Conservation (phyloP, 1,140 invertebrate genomes). For the Pteromalus puparum region DNA sequence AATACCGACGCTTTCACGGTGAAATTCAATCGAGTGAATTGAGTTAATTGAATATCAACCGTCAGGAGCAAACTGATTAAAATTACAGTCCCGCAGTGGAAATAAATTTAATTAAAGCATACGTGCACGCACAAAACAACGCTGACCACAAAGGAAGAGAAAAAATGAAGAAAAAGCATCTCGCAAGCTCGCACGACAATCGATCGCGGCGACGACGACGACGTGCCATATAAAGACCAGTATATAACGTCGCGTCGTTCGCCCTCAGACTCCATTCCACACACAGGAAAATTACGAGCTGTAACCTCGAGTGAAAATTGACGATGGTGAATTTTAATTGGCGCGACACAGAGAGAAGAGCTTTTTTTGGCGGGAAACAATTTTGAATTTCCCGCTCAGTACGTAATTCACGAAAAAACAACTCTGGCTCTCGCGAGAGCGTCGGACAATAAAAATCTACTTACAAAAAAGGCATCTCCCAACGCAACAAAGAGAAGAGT, state of each 20-base stretch:
- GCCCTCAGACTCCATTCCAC: background rate
- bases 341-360: background rate
- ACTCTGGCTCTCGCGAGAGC: background rate
- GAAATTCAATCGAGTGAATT: background rate
- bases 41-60: background rate
- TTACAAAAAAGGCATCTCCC: background rate
- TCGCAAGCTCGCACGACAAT: conserved; percentile 13
- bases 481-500: background rate
- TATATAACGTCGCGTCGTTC: conserved; percentile 23
- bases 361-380: background rate
- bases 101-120: conserved; percentile 4
- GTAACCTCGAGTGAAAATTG: conserved; percentile 10
- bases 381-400: background rate
- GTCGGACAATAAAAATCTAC: background rate
- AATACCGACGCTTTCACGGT: no score
- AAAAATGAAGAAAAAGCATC: background rate
- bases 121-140: background rate
- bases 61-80: no score
- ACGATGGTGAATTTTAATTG: conserved; percentile 42
- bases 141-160: background rate
- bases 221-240: conserved; percentile 12
- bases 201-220: conserved; percentile 25
- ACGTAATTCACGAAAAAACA: conserved; percentile 37
- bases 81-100: background rate
- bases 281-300: background rate